Evolutionary conservation across 1,140 invertebrate species (phyloP).

Genomic region (Pogonomyrmex barbatus): DNA sequence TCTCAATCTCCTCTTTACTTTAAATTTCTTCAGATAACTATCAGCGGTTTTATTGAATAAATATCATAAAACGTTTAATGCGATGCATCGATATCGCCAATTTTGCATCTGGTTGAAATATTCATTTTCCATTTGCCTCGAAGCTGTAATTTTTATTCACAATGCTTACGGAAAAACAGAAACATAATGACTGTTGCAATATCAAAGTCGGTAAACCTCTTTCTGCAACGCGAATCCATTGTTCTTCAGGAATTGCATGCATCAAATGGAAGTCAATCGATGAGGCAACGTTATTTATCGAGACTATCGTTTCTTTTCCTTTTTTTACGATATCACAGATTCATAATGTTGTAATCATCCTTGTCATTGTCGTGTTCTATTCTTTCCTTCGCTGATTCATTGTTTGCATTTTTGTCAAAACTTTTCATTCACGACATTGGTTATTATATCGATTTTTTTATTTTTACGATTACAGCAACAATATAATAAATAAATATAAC

Average conservation of each 20-base stretch:
- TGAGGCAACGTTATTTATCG: constrained; percentile 22
- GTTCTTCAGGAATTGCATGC: background rate
- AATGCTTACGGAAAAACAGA: background rate
- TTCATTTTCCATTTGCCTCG: background rate
- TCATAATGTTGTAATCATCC: background rate
- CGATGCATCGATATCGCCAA: background rate
- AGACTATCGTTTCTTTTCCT: constrained; percentile 15
- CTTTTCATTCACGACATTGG: background rate
- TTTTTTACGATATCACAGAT: constrained; percentile 18
- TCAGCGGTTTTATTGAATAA: background rate
- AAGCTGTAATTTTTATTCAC: background rate
- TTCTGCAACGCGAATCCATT: background rate
- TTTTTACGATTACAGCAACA: background rate
- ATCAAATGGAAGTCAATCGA: constrained; percentile 33
- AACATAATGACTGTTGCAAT: background rate
- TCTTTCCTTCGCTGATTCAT: background rate
- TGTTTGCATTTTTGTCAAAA: background rate
- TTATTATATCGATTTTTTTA: too few species aligned
- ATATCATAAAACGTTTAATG: constrained; percentile 9
- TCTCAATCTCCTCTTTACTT: background rate
- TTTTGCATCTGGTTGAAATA: background rate
- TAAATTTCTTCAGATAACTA: constrained; percentile 1
- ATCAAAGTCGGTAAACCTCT: constrained; percentile 5
- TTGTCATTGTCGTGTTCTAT: background rate
- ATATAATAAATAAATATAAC: background rate